These are phyloP conservation scores for Sapajus apella DNA, from an alignment of 2,113 vertebrate species.

Conservation along the genomic window DNA sequence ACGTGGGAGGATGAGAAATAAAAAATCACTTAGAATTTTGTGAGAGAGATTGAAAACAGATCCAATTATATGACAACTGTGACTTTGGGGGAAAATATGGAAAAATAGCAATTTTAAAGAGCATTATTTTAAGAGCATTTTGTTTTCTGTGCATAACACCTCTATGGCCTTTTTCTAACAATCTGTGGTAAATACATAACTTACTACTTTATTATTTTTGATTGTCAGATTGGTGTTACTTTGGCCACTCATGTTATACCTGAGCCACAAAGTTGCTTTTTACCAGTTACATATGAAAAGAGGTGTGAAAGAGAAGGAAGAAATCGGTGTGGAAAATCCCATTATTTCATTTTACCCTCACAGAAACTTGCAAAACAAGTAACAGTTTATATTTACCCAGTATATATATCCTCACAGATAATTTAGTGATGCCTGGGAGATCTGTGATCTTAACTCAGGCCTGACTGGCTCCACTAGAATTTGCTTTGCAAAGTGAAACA, in stretches of 20 bases:
- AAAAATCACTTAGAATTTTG: neutral
- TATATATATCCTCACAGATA: neutral
- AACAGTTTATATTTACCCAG: neutral
- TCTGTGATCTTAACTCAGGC: neutral
- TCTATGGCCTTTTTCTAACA: slow-evolving; percentile 20
- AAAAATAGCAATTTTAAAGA: neutral
- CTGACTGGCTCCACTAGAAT: neutral
- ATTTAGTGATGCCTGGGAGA: neutral
- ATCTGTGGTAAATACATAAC: neutral
- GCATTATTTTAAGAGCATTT: neutral
- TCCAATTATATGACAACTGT: neutral
- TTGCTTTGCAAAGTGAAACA: neutral
- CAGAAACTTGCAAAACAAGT: neutral
- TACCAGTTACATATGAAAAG: neutral
- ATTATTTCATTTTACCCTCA: slow-evolving; percentile 23
- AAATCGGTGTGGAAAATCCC: slow-evolving; percentile 16
- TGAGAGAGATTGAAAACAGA: slow-evolving; percentile 27
- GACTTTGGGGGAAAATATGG: neutral
- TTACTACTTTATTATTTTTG: neutral
- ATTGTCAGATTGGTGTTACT: neutral
- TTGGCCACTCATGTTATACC: neutral
- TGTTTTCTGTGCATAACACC: neutral
- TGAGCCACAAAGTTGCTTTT: neutral
- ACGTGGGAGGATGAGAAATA: neutral
- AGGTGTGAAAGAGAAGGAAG: slow-evolving; percentile 2